Evolutionary conservation across 2,797 vertebrate species (phyloP), one percentile per base, ranked within the genome.

Genomic region (Sardinella longiceps): DNA sequence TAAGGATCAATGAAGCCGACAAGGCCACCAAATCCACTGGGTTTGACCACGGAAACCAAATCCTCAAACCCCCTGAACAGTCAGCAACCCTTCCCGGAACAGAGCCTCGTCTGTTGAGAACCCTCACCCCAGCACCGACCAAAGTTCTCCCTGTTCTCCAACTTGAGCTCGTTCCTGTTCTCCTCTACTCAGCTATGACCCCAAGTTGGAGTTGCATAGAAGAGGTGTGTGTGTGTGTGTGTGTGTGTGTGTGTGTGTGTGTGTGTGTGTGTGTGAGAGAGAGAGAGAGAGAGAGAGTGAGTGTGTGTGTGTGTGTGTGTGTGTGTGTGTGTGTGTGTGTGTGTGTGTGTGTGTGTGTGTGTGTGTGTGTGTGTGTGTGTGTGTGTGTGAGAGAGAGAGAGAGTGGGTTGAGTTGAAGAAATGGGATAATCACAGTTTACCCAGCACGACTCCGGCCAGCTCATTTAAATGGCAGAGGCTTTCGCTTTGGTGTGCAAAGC

Each of bases 1-100:
- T 86, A 86, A 37, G 82, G 81, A 80, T 82, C 88, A 85, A 85
- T 10, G 12, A 23, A 87, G 58, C 0, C 7, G 85, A 86, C 28
- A 4, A 4, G 28, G 30, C 28, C 28, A 70, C 63, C 70, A 43
- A 77, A 77, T 77, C 37, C 37, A 23, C 70, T n/a, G n/a, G 70
- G 37, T 4, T 77, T 20, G 37, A 77, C 20, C 37, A 15, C 86
- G 84, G 50, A 51, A 84, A 87, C 50, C 15, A 48, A 81, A 80
- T 77, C 66, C 46, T 18, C 18, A 23, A 60, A n/a, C n/a, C 43
- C 66, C 82, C 51, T 23, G 20, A 20, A n/a, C n/a, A n/a, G n/a
- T n/a, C n/a, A n/a, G n/a, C n/a, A 51, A 53, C 20, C 56, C n/a
- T 10, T 60, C n/a, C 56, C 23, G 56, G 56, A 58, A 28, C 70